A percentile compares a stretch with the other conserved stretches of the same genome.
phyloP scores from a whole-genome alignment of 2,113 vertebrate species.

The Ameiurus melas region DNA sequence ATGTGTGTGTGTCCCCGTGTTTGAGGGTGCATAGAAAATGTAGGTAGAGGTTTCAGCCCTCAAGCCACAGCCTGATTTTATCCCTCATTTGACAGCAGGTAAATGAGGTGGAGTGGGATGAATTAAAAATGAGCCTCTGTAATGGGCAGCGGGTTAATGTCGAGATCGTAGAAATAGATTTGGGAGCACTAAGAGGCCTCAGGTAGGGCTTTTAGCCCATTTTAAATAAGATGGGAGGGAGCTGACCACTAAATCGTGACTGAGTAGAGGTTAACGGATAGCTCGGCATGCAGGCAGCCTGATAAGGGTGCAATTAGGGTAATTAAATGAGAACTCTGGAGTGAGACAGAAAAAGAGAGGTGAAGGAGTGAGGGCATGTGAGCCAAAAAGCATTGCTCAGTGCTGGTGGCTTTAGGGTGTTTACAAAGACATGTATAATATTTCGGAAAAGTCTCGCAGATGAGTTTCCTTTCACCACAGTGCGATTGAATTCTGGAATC shows the following conservation, averaged over 20 bases:
- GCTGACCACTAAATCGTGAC: constrained; percentile 39
- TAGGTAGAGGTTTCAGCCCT: constrained; percentile 12
- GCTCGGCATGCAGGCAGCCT: background rate
- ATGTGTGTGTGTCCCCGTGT: constrained; percentile 13
- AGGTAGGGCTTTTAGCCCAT: constrained; percentile 34
- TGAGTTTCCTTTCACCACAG: background rate
- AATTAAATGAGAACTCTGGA: constrained; percentile 3
- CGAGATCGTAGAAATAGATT: constrained; percentile 53
- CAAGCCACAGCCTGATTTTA: constrained; percentile 60
- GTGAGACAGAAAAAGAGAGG: background rate
- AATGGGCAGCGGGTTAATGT: constrained; percentile 68
- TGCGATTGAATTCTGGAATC: background rate
- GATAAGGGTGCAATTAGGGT: constrained; percentile 26
- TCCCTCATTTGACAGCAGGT: constrained; percentile 69
- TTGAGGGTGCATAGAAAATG: background rate
- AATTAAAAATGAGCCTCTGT: constrained; percentile 71
- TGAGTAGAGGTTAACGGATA: constrained; percentile 24
- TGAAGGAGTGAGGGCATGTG: background rate
- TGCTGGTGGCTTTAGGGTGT: background rate
- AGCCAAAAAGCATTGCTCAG: background rate
- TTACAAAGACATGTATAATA: background rate
- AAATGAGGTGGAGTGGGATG: constrained; percentile 58
- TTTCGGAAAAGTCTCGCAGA: background rate
- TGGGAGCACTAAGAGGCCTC: constrained; percentile 28
- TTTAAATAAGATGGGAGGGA: constrained; percentile 15